Evolutionary conservation across 2,888 invertebrate genomes (phyloP), one percentile per base, ranked within the genome.

Genomic region (Horisme vitalbata): DNA sequence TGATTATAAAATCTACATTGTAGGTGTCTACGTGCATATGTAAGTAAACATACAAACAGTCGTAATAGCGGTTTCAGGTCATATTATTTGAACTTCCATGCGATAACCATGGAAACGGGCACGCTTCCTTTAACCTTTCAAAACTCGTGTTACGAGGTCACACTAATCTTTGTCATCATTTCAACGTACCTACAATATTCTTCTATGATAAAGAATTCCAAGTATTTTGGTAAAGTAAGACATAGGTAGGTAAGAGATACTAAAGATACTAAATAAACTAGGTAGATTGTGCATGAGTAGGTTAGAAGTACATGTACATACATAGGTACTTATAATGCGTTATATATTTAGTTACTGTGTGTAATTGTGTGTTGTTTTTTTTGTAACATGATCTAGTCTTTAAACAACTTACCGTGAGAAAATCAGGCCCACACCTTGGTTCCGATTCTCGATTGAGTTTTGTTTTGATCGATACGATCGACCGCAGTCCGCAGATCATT

Each of bases 401-500:
- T 12, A 8, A 14, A 34, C 21, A 43, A 4, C 9, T 12, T 15
- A 43, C 15, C 47, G 47, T 47, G 52, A 43, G 47, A 52, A 47
- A 41, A 41, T n/a, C 11, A 30, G 15, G 41, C 3, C 27, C 20
- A 34, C 28, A 48, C 37, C 45, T 50, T 44, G 38, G 32, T 44
- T 47, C 15, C 48, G 45, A 52, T 52, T 38, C 34, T 51, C 24
- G 47, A 59, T 46, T 49, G 34, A 32, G 50, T 48, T 57, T 55
- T 45, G 43, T 52, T 54, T 50, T 46, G 55, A 52, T 47, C 44
- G 53, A 43, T 38, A 23, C 39, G 38, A 49, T 44, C 41, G 33
- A 50, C 54, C 50, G 36, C 54, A 51, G 58, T 60, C 65, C 65
- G 56, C 62, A 61, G 46, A 60, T 59, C 63, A 62, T 61, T 67